Base-by-base conservation (phyloP, 1,140 invertebrate genomes). In the Forficula auricularia region DNA sequence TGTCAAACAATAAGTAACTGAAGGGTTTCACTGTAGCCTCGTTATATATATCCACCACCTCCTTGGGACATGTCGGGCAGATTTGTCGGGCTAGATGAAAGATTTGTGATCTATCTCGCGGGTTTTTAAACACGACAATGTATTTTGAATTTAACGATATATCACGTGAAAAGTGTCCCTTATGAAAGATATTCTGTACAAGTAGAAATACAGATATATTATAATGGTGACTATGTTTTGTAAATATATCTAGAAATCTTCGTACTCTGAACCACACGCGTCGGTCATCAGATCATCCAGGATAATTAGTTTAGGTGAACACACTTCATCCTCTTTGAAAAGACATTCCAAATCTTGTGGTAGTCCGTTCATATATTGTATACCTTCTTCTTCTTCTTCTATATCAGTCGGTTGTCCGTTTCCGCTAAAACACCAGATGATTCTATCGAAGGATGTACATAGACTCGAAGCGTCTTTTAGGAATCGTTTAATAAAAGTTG, bases 221-320 rank as follows among this genome's bases (percentile, higher is more conserved):
- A 22, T 16, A 30, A 32, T 40, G 43, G 27, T 45, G 43, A 35
- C n/a, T 22, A 7, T 19, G 13, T 45, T 40, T 45, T 15, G 40
- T 43, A 32, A 46, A 46, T 16, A 46, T 36, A 43, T 46, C 35
- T 3, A 30, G 20, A 46, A 20, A 12, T 36, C 19, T 20, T 16
- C 7, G 35, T n/a, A n/a, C n/a, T n/a, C n/a, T n/a, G n/a, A n/a
- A n/a, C 22, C 40, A 8, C 13, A 36, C 13, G 40, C 18, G 35
- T 47, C 45, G 19, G 31, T n/a, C 45, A 47, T 47, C 22, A 47
- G 7, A 47, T 47, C 45, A 30, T 47, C 45, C 3, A 47, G 38
- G 31, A 47, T 35, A 15, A 47, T 10, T 9, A 47, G 18, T 16
- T 30, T 14, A 27, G 33, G 33, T 19, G 36, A 8, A 3, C 10